Percentiles rank a stretch among this genome's conserved stretches.
phyloP scores from a whole-genome alignment of 2,888 invertebrate species.

The Rhagonycha lutea region DNA sequence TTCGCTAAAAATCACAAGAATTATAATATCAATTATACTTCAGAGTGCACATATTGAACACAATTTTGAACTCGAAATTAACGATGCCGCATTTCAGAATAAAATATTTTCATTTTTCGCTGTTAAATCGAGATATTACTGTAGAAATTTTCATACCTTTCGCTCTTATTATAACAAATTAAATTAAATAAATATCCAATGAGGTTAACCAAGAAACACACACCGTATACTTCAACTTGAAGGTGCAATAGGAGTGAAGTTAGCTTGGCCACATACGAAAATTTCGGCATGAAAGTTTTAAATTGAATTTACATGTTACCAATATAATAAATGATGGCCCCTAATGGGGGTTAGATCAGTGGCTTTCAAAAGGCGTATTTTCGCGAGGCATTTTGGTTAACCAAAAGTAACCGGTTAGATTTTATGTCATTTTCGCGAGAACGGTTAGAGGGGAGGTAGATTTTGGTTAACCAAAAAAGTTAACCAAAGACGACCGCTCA shows the following conservation, averaged over 20 bases:
- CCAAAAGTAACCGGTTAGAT: too few species aligned
- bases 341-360: too few species aligned
- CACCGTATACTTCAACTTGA: neutral
- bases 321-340: neutral
- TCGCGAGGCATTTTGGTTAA: too few species aligned
- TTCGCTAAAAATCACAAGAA: neutral
- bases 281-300: neutral
- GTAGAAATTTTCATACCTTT: neutral
- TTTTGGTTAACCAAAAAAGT: too few species aligned
- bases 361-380: too few species aligned
- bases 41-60: slow-evolving; percentile 7
- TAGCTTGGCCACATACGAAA: neutral
- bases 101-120: neutral
- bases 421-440: too few species aligned
- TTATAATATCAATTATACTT: neutral
- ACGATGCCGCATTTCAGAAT: neutral
- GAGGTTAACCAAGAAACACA: neutral
- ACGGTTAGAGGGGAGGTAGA: too few species aligned
- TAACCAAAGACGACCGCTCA: too few species aligned
- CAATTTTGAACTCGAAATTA: neutral
- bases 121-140: neutral
- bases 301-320: neutral
- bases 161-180: neutral
- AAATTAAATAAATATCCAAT: neutral
- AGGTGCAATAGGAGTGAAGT: neutral